Percentiles rank a stretch among this genome's conserved stretches.
Conservation (phyloP, 2,888 invertebrate genomes). For the Apoda limacodes region DNA sequence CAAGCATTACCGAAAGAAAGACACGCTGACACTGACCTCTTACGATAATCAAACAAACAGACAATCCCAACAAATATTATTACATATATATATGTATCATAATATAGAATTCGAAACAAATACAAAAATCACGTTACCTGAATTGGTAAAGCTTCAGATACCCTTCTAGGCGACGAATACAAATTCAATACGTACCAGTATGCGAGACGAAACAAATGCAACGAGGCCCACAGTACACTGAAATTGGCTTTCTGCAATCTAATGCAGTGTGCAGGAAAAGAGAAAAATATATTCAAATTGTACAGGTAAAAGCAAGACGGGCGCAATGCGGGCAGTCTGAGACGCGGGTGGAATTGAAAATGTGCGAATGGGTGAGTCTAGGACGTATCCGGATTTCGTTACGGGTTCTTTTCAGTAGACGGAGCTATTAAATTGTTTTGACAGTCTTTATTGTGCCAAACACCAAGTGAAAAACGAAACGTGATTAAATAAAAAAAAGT, state of each 20-base stretch:
- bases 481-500: no score
- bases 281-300: conserved; percentile 9
- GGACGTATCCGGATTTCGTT: conserved; percentile 27
- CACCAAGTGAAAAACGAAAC: no score
- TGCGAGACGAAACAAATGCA: conserved; percentile 48
- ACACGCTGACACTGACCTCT: no score
- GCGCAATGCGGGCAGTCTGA: conserved; percentile 49
- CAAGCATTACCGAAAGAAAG: no score
- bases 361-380: conserved; percentile 29
- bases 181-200: conserved; percentile 40
- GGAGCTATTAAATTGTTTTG: no score
- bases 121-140: no score
- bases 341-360: conserved; percentile 57
- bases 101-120: no score
- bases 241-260: conserved; percentile 52
- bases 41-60: no score
- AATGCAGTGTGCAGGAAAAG: conserved; percentile 31
- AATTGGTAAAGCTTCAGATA: no score
- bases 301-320: conserved; percentile 30
- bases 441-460: no score
- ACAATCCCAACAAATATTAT: no score
- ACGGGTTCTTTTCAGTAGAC: conserved; percentile 28
- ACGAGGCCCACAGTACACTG: conserved; percentile 25
- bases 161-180: conserved; percentile 32
- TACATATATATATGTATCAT: no score